phyloP scores from a whole-genome alignment of 2,797 vertebrate species.

The Astyanax mexicanus region DNA sequence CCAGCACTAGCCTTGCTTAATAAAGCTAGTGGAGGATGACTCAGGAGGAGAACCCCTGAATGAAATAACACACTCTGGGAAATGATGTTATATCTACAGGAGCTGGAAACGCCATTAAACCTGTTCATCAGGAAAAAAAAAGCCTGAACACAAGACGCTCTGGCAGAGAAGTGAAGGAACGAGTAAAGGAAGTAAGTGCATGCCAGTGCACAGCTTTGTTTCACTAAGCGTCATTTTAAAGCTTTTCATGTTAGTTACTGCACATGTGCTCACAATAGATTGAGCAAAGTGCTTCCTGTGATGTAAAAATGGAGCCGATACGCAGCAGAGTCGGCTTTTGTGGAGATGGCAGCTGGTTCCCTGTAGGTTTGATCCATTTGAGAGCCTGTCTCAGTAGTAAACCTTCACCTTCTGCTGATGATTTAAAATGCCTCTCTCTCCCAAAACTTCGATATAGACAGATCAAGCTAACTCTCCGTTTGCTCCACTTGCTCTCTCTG shows the following conservation, averaged over 20 bases:
- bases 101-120: background rate
- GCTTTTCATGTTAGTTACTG: conserved; percentile 34
- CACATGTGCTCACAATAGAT: conserved; percentile 25
- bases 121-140: background rate
- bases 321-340: conserved; percentile 45
- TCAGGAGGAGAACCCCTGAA: background rate
- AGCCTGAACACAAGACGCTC: background rate
- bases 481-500: background rate
- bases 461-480: conserved; percentile 49
- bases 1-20: background rate
- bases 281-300: conserved; percentile 39
- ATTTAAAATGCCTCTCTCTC: conserved; percentile 42
- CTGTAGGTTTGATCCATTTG: conserved; percentile 53
- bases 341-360: conserved; percentile 43
- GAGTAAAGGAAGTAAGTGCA: background rate
- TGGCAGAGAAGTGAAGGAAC: background rate
- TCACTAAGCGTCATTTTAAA: conserved; percentile 33
- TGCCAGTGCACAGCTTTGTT: background rate
- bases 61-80: conserved; percentile 6
- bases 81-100: conserved; percentile 3
- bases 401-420: conserved; percentile 28
- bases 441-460: conserved; percentile 21
- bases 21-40: background rate
- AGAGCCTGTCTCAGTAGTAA: conserved; percentile 46
- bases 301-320: conserved; percentile 46